Evolutionary conservation across 2,113 vertebrate genomes (phyloP), one percentile per base, ranked within the genome.

Genomic region (Nyctibius bracteatus): DNA sequence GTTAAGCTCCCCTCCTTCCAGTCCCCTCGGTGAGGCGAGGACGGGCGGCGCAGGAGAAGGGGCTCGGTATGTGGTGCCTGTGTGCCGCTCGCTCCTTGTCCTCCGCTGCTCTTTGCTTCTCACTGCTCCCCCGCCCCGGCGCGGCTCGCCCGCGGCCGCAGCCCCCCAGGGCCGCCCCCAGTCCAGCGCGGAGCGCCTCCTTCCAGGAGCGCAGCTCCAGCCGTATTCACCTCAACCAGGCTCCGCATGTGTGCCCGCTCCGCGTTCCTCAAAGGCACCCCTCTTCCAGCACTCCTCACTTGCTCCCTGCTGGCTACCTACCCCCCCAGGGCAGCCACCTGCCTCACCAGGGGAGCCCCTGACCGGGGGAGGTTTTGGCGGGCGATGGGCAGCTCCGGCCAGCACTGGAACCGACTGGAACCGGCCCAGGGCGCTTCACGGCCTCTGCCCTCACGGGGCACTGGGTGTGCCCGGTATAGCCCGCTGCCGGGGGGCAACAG

Each of bases 11-110:
- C 14, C 15, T 7, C 25, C 19, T 46, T 14, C 15, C 44, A 14
- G 0, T 9, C 13, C 19, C 6, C 12, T 15, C 5, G 1, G 15
- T 14, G n/a, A 52, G 25, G 14, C 8, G 16, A 54, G n/a, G 39
- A 10, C 5, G 2, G 49, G 31, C 6, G 0, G 13, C 3, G 10
- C 11, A 11, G 19, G 9, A 5, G 4, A 8, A 33, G 9, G 1
- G 15, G 4, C 9, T 10, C 3, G 1, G 14, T 18, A 13, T 1
- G 2, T 4, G 19, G 8, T 37, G n/a, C 5, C 3, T 14, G 12
- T 3, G 33, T 6, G 28, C 8, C 5, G 2, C 31, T 27, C 4
- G 3, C 13, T 61, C 22, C 9, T 15, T 21, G 1, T 10, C 12
- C 8, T 1, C 10, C 10, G 3, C 16, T 5, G 27, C 12, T 11